phyloP scores from a whole-genome alignment of 2,113 vertebrate species.

The Actenoides lindsayi region DNA sequence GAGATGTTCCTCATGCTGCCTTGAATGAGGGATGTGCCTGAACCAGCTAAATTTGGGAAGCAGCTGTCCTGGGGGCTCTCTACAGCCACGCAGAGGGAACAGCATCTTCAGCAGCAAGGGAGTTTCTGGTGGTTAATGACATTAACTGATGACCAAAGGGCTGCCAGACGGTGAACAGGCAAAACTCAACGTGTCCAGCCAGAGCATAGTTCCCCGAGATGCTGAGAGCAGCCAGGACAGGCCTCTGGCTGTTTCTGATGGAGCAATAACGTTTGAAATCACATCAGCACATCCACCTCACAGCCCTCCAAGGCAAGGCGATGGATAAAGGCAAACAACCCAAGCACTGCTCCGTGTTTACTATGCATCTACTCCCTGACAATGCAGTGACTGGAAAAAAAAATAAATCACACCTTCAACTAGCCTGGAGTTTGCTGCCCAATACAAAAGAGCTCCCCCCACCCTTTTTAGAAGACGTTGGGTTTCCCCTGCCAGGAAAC shows the following conservation, averaged over 20 bases:
- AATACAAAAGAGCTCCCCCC: neutral
- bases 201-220: neutral
- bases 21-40: neutral
- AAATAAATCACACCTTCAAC: fast-evolving
- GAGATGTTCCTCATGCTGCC: neutral
- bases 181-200: neutral
- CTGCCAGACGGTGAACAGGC: neutral
- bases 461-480: neutral
- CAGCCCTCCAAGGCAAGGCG: neutral
- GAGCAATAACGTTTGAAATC: neutral
- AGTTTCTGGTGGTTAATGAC: neutral
- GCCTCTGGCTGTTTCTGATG: neutral
- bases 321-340: neutral
- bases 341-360: neutral
- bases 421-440: neutral
- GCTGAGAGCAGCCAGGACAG: neutral
- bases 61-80: neutral
- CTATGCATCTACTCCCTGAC: neutral
- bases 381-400: neutral
- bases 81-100: neutral
- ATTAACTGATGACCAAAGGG: neutral
- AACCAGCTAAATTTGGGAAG: neutral
- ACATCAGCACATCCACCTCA: neutral
- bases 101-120: neutral
- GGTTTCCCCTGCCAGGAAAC: neutral